Conservation (phyloP, 2,888 invertebrate species). For the Phortica magna region DNA sequence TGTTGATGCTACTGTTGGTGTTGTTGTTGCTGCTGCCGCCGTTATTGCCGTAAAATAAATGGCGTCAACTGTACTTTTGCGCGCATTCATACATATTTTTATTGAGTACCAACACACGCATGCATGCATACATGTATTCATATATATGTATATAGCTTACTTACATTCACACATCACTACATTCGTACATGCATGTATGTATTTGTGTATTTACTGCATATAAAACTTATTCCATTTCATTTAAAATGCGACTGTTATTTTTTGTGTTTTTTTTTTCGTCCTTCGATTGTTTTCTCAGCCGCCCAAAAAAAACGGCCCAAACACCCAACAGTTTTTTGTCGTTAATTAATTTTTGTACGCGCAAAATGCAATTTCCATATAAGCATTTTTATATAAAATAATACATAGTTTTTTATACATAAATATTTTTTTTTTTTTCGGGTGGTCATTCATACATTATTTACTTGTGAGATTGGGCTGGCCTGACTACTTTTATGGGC, state of each 20-base stretch:
- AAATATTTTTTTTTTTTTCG: no score
- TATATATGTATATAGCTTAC: slow-evolving; percentile 20
- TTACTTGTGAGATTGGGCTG: no score
- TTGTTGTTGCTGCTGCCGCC: slow-evolving; percentile 38
- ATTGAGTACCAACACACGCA: slow-evolving; percentile 48
- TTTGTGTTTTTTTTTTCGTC: slow-evolving; percentile 60
- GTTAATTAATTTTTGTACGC: slow-evolving; percentile 71
- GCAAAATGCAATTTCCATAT: slow-evolving; percentile 70
- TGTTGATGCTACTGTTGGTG: slow-evolving; percentile 28
- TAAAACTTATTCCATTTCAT: slow-evolving; percentile 71
- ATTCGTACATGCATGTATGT: slow-evolving; percentile 39
- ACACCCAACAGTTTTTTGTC: slow-evolving; percentile 55
- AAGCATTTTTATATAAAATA: slow-evolving; percentile 31
- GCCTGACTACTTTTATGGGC: no score
- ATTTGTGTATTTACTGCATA: slow-evolving; percentile 50
- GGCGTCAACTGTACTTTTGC: slow-evolving; percentile 73
- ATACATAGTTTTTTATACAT: not conserved
- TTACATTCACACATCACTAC: slow-evolving; percentile 36
- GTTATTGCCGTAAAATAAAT: slow-evolving; percentile 61
- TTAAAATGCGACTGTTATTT: slow-evolving; percentile 58
- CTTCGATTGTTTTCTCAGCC: slow-evolving; percentile 51
- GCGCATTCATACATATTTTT: slow-evolving; percentile 32
- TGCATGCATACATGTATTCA: slow-evolving; percentile 27
- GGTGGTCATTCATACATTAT: no score
- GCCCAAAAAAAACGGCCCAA: not conserved